Conservation (phyloP, 2,113 vertebrate genomes). For the Lepisosteus osseus region DNA sequence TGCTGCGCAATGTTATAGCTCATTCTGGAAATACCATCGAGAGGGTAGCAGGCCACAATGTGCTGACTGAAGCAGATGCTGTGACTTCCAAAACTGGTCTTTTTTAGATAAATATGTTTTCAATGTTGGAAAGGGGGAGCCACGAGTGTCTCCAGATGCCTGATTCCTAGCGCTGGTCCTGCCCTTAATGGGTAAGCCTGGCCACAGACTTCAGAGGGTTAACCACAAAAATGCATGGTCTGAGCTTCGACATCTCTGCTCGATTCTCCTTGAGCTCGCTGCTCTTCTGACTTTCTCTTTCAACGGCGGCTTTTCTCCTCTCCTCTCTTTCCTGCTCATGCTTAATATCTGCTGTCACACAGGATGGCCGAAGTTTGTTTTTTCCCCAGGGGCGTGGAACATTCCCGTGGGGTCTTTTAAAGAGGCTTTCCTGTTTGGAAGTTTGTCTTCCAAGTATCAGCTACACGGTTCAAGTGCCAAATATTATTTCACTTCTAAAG, state of each 20-base stretch:
- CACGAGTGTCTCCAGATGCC: constrained; percentile 33
- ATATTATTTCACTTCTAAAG: too few relatives aligned
- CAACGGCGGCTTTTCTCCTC: too few relatives aligned
- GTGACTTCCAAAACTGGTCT: constrained; percentile 33
- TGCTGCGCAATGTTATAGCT: constrained; percentile 27
- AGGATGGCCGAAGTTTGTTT: too few relatives aligned
- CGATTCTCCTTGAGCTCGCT: constrained; percentile 41
- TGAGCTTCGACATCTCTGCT: constrained; percentile 64
- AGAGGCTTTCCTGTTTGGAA: too few relatives aligned
- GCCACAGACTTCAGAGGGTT: constrained; percentile 39
- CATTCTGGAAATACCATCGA: constrained; percentile 45
- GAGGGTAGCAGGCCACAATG: constrained; percentile 42
- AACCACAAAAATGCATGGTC: constrained; percentile 72
- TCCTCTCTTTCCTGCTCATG: too few relatives aligned
- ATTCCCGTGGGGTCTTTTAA: too few relatives aligned
- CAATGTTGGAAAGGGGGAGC: not conserved
- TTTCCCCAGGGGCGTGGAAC: too few relatives aligned
- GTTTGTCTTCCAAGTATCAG: too few relatives aligned
- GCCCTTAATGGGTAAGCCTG: constrained; percentile 13
- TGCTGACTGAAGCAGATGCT: constrained; percentile 58
- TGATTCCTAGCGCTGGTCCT: constrained; percentile 24
- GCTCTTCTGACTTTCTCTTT: too few relatives aligned
- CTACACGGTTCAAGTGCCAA: too few relatives aligned
- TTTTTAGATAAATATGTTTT: constrained; percentile 29
- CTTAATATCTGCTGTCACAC: too few relatives aligned